A percentile compares a stretch with the other conserved stretches of the same genome.
Evolutionary conservation across 1,140 invertebrate species (phyloP).

Genomic region (Pogonomyrmex californicus): DNA sequence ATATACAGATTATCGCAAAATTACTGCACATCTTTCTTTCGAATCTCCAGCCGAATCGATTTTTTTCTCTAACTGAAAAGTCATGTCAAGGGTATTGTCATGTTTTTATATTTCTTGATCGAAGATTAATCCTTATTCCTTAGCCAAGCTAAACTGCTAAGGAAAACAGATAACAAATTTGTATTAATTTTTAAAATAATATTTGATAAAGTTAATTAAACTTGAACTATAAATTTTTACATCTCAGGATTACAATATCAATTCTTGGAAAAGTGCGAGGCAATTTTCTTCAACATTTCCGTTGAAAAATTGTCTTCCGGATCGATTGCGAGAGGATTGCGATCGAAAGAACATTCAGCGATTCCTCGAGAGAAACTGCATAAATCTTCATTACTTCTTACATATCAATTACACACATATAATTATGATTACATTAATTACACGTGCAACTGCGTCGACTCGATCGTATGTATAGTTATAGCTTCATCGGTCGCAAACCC

Average conservation of each 20-base stretch:
- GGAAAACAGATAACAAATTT: not conserved
- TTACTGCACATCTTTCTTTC: not conserved
- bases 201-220: not conserved
- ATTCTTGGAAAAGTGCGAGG: not conserved
- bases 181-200: not conserved
- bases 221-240: not conserved
- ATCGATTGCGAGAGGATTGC: not conserved
- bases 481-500: slow-evolving; percentile 31
- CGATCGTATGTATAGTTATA: not conserved
- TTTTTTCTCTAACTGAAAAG: not conserved
- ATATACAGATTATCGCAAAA: not conserved
- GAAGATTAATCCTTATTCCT: not conserved
- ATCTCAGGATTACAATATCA: not conserved
- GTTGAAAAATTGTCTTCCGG: not conserved
- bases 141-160: not conserved
- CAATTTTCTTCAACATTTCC: not conserved
- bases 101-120: not conserved
- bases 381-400: not conserved
- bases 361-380: not conserved
- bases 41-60: not conserved
- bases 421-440: not conserved
- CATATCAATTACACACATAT: not conserved
- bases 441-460: not conserved
- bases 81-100: no score
- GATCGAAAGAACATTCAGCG: not conserved